Conservation (phyloP, 2,797 vertebrate species). For the Mormyrus hasselquistii region DNA sequence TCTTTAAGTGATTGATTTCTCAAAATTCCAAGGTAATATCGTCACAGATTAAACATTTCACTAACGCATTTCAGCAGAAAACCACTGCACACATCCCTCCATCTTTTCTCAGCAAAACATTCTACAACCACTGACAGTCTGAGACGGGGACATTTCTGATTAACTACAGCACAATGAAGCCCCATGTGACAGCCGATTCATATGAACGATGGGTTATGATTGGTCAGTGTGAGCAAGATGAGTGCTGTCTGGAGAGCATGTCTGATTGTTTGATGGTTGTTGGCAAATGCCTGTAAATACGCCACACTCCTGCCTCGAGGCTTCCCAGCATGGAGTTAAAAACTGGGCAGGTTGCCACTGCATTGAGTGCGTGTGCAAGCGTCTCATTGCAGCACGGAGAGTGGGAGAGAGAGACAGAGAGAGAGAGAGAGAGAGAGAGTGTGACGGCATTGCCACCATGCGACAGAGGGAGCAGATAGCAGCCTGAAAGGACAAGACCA, state of each 20-base stretch:
- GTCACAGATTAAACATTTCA: neutral
- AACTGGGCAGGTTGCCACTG: constrained; percentile 11
- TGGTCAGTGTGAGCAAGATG: neutral
- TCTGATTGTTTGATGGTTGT: constrained; percentile 2
- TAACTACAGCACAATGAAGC: neutral
- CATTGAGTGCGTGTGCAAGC: neutral
- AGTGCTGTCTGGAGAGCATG: neutral
- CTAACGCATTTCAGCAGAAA: neutral
- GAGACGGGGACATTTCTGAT: neutral
- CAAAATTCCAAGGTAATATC: neutral
- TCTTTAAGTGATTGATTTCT: neutral
- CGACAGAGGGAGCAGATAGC: constrained; percentile 33
- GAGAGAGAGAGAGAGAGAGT: constrained; percentile 5
- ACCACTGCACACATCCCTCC: neutral
- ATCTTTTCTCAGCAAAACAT: neutral
- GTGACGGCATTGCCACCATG: constrained; percentile 27
- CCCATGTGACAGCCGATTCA: neutral
- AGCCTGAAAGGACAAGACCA: constrained; percentile 19
- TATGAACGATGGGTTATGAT: neutral
- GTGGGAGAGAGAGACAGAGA: constrained; percentile 32
- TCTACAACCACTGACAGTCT: neutral
- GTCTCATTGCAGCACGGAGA: constrained; percentile 6
- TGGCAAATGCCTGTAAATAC: neutral
- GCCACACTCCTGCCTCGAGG: neutral
- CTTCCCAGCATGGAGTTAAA: constrained; percentile 14